Evolutionary conservation across 2,888 invertebrate genomes (phyloP).

Genomic region (Elmis aenea): DNA sequence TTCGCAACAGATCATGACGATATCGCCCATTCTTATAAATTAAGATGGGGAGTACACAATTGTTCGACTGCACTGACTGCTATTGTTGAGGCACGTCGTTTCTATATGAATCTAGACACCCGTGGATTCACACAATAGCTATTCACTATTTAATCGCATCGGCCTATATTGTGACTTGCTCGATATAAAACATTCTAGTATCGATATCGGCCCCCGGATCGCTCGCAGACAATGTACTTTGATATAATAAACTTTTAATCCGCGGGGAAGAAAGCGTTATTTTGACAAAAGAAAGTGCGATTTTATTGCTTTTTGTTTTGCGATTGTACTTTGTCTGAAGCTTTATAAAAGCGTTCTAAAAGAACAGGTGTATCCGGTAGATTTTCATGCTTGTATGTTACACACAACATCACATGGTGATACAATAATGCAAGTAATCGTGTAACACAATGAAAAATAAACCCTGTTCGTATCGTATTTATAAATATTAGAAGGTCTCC

Average conservation of each 20-base stretch:
- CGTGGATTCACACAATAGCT: slow-evolving; percentile 37
- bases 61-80: slow-evolving; percentile 33
- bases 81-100: slow-evolving; percentile 34
- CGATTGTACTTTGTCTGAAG: slow-evolving; percentile 17
- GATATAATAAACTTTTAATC: slow-evolving; percentile 28
- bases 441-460: no score
- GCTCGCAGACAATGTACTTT: slow-evolving; percentile 17
- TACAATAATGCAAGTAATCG: no score
- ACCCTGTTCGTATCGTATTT: no score
- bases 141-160: slow-evolving; percentile 38
- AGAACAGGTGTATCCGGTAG: slow-evolving; percentile 10
- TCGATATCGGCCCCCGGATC: slow-evolving; percentile 25
- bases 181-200: slow-evolving; percentile 34
- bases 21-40: no score
- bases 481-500: no score
- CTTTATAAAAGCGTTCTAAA: slow-evolving; percentile 10
- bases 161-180: slow-evolving; percentile 35
- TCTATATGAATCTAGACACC: slow-evolving; percentile 35
- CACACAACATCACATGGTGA: no score
- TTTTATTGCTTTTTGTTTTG: slow-evolving; percentile 28
- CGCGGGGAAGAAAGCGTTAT: slow-evolving; percentile 22
- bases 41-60: slow-evolving; percentile 28
- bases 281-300: slow-evolving; percentile 22
- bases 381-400: no score
- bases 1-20: no score